Base-by-base conservation (phyloP, 92 coral and sea anemone genomes). In the Desmophyllum pertusum region DNA sequence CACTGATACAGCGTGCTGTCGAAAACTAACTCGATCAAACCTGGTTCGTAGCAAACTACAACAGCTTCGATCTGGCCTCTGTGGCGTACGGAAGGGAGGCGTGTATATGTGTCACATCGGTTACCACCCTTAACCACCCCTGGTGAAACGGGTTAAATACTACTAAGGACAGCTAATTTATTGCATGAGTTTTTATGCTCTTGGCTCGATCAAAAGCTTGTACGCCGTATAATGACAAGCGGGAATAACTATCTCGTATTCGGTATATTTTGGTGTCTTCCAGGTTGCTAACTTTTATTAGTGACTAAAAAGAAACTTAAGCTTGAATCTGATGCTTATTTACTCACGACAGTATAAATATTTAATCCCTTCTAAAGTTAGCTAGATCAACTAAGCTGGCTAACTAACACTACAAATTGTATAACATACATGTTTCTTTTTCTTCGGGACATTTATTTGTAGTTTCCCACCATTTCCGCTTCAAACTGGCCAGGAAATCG, bases 401-500 rank as follows among this genome's bases (percentile, higher is more conserved):
- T n/a, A n/a, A n/a, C n/a, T n/a, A n/a, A n/a, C n/a, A n/a, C n/a
- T n/a, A n/a, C n/a, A n/a, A n/a, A n/a, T n/a, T n/a, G n/a, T n/a
- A 55, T 7, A 23, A 11, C 80, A 39, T 88, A 89, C 89, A 27
- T 14, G 67, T 78, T 5, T 43, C 80, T 6, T 55, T 45, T 25
- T 89, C 83, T 17, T 72, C 79, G 0, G 76, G 91, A 37, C 96
- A 93, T 30, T 81, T 85, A 77, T 75, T 93, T 33, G 85, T 70
- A 23, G 78, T 76, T 39, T 93, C 90, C 88, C 93, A 95, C 96
- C 96, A 95, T 75, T 95, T 90, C 1, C 90, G 66, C 75, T 50
- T 64, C 42, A 95, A 74, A 2, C 90, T 86, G 51, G 85, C 91
- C 48, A 95, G 68, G 31, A 80, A 89, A 7, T 90, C 91, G 19